Conservation (phyloP, 2,113 vertebrate species). For the Mellivora capensis region DNA sequence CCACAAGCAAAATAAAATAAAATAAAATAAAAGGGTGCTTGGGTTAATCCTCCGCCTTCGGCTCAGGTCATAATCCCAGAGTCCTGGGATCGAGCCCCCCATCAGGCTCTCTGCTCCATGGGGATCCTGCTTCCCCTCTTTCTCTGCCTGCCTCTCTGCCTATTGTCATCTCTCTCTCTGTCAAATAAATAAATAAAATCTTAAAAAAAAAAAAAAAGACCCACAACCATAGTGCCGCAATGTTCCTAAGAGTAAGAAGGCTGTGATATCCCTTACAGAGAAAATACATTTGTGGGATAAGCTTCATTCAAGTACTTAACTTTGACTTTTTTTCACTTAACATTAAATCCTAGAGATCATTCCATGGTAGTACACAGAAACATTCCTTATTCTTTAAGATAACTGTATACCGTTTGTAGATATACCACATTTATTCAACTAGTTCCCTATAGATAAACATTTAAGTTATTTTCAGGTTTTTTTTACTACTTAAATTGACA, state of each 20-base stretch:
- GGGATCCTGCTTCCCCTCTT: no score
- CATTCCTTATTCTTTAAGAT: not conserved
- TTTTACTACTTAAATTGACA: not conserved
- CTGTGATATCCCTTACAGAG: not conserved
- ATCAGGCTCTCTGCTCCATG: no score
- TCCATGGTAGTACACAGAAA: not conserved
- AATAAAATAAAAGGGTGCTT: no score
- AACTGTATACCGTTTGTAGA: not conserved
- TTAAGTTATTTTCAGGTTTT: not conserved
- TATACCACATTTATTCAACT: not conserved
- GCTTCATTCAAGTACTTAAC: not conserved
- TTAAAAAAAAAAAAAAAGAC: not conserved
- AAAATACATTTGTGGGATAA: not conserved
- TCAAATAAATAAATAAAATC: no score
- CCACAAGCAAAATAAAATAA: not conserved
- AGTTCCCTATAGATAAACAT: not conserved
- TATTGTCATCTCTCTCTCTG: no score
- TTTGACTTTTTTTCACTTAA: not conserved
- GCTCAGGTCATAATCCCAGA: no score
- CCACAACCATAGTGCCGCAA: not conserved
- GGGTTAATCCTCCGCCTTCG: no score
- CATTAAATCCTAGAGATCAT: not conserved
- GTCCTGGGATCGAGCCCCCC: no score
- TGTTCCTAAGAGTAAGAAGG: not conserved
- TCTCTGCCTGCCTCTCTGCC: no score